phyloP scores from a whole-genome alignment of 2,888 invertebrate genomes.

The Chloroclystis v-ata region DNA sequence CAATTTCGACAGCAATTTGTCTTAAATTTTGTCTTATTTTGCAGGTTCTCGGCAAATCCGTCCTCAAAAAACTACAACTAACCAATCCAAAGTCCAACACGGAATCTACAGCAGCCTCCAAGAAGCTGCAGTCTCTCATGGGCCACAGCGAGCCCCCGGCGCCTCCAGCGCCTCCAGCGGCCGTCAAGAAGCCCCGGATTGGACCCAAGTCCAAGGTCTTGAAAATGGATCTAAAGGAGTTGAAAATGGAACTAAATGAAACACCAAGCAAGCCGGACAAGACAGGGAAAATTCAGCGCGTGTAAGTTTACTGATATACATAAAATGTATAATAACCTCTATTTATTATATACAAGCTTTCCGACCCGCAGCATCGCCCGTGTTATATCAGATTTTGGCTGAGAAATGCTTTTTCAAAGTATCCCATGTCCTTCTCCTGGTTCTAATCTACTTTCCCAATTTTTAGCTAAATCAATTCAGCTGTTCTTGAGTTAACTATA shows the following conservation, averaged over 20 bases:
- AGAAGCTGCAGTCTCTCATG: slow-evolving; percentile 13
- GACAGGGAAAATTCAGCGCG: not conserved
- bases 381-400: no score
- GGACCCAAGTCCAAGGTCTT: slow-evolving; percentile 24
- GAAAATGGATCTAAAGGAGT: slow-evolving; percentile 3
- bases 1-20: no score
- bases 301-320: slow-evolving; percentile 3
- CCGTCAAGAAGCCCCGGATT: slow-evolving; percentile 12
- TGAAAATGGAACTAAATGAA: slow-evolving; percentile 8
- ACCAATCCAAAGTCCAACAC: slow-evolving; percentile 14
- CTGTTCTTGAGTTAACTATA: no score
- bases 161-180: not conserved
- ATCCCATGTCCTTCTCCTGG: no score
- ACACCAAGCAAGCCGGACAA: not conserved
- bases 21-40: no score
- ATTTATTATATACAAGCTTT: no score
- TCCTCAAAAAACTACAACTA: slow-evolving; percentile 20
- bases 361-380: no score
- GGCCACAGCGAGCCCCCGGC: not conserved
- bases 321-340: no score
- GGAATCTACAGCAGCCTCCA: slow-evolving; percentile 3
- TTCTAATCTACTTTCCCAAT: no score
- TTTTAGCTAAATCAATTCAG: no score
- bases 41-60: slow-evolving; percentile 35
- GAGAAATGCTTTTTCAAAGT: no score